Percentiles rank a stretch among this genome's conserved stretches.
phyloP scores from a whole-genome alignment of 2,113 vertebrate genomes.

The Tamias sibiricus region DNA sequence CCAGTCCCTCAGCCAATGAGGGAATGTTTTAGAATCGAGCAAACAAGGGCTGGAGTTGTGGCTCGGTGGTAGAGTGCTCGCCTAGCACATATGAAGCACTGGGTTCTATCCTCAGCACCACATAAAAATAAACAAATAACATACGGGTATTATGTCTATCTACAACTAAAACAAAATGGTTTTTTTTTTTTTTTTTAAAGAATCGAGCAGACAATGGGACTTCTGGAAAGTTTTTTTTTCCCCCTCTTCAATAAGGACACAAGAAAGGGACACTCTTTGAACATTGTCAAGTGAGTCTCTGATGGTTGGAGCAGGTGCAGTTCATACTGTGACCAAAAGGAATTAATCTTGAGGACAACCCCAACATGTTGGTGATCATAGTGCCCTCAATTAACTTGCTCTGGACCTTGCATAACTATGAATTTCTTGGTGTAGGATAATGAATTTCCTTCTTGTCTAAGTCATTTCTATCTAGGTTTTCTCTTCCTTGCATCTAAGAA shows the following conservation, averaged over 20 bases:
- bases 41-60: too few relatives aligned
- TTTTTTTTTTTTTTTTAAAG: too few relatives aligned
- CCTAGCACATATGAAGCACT: too few relatives aligned
- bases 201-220: neutral
- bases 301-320: neutral
- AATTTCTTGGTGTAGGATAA: neutral
- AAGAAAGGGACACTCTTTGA: neutral
- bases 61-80: too few relatives aligned
- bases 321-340: neutral
- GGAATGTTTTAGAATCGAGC: neutral
- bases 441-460: neutral
- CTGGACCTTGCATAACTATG: neutral
- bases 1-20: neutral
- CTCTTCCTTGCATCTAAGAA: neutral
- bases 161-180: too few relatives aligned
- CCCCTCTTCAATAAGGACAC: neutral
- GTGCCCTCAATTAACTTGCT: neutral
- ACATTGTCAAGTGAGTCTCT: neutral
- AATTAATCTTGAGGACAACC: neutral
- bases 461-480: neutral
- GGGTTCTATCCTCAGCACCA: too few relatives aligned
- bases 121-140: too few relatives aligned
- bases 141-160: too few relatives aligned
- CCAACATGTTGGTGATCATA: neutral
- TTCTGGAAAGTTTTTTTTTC: constrained; percentile 42